A percentile compares a stretch with the other conserved stretches of the same genome.
phyloP scores from a whole-genome alignment of 2,888 invertebrate species.

The Idaea straminata region DNA sequence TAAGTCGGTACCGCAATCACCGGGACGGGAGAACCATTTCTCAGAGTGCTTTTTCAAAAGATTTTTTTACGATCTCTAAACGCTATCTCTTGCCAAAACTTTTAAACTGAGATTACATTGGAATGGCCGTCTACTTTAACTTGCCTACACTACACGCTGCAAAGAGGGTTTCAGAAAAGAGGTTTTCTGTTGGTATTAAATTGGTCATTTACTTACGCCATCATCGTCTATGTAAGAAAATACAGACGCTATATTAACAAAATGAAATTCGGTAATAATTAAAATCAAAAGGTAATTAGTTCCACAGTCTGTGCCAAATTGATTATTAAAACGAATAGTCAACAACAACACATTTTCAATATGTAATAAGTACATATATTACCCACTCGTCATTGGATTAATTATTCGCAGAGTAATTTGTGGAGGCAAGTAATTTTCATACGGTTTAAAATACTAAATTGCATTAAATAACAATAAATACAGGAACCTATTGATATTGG shows the following conservation, averaged over 20 bases:
- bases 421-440: not conserved
- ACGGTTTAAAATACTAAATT: constrained; percentile 1
- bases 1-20: constrained; percentile 14
- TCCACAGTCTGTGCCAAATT: not conserved
- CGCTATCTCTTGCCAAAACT: not conserved
- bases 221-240: not conserved
- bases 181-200: too few species aligned
- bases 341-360: not conserved
- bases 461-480: not conserved
- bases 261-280: not conserved
- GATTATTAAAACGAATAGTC: not conserved
- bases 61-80: constrained; percentile 1
- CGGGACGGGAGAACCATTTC: not conserved
- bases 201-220: not conserved
- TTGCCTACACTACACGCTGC: not conserved
- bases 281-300: not conserved
- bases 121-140: not conserved
- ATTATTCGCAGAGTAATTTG: not conserved
- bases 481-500: not conserved
- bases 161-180: not conserved
- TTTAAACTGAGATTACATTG: constrained; percentile 1
- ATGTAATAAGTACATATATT: not conserved
- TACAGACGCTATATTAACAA: not conserved
- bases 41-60: not conserved
- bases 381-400: not conserved